Base-by-base conservation (phyloP, 2,888 invertebrate genomes). In the Linnaemya vulpina region DNA sequence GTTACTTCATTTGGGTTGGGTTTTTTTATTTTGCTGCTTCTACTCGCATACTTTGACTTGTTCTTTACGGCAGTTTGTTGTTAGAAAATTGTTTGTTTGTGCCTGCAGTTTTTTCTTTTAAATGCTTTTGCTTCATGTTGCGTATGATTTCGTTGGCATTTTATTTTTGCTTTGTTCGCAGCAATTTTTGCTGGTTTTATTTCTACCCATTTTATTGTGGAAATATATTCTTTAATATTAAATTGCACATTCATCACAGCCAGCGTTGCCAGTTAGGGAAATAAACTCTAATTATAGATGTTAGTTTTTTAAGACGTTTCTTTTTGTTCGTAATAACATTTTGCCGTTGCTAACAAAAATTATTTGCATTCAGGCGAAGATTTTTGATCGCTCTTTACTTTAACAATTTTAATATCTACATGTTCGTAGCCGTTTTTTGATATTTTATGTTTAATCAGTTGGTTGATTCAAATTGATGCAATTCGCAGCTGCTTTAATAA, bases 141-240 rank as follows among this genome's bases (percentile, higher is more conserved):
- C 55, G 49, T 84, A 60, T 43, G 30, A 15, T 38, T 35, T 71
- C 49, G 43, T 38, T 70, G 22, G 35, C 53, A 40, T 17, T 87
- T 87, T 87, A 9, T 58, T 35, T 87, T 89, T 87, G 87, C 87
- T 87, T 58, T 51, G 70, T 71, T 65, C 51, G n/a, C 68, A 70
- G 73, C 60, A 63, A 77, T 75, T 71, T 77, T 82, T 17, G 70
- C 58, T 63, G 49, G 0, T 53, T 79, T 55, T 80, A 60, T 60
- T 83, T 76, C 60, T 81, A 70, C 73, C 58, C 63, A 60, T 71
- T 78, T 82, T 71, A 35, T 58, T 65, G 5, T 11, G 11, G 15
- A 65, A 63, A 55, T 78, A 73, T 35, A n/a, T 76, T 68, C 20
- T 71, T 73, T 46, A 35, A 35, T 75, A 46, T 60, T 75, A 49